Percentiles rank a stretch among this genome's conserved stretches.
Conservation (phyloP, 2,797 vertebrate genomes). For the Parauchenoglanis punctatus region DNA sequence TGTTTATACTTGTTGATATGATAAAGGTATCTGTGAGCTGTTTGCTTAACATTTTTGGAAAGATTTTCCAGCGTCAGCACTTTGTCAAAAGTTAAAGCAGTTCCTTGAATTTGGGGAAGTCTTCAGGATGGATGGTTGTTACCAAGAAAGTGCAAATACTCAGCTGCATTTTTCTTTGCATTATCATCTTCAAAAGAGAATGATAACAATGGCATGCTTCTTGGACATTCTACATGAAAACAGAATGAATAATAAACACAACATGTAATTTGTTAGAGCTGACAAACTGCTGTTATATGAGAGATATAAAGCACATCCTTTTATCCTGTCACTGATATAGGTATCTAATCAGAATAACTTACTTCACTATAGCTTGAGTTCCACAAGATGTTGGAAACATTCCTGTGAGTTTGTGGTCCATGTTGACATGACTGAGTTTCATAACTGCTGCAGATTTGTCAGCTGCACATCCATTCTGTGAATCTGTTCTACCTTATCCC, state of each 20-base stretch:
- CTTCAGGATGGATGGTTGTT: neutral
- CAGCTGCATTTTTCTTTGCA: neutral
- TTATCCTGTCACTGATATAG: neutral
- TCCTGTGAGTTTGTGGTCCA: neutral
- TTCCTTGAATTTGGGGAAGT: neutral
- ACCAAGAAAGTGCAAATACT: neutral
- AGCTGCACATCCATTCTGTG: neutral
- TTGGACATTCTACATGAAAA: neutral
- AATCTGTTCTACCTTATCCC: neutral
- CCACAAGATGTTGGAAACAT: neutral
- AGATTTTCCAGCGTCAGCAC: neutral
- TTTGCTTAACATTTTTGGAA: neutral
- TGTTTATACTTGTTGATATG: neutral
- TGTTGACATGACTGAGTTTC: neutral
- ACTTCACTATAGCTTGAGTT: neutral
- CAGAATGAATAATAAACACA: neutral
- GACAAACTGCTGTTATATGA: neutral
- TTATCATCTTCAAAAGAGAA: neutral
- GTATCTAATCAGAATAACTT: neutral
- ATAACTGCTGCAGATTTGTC: neutral
- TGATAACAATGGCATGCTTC: neutral
- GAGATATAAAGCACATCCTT: neutral
- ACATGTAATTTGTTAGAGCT: neutral
- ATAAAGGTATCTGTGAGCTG: neutral
- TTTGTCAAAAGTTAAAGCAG: neutral